These are phyloP conservation scores for Rhodeus uyekii DNA, from an alignment of 2,797 vertebrate genomes.

Conservation along the genomic window DNA sequence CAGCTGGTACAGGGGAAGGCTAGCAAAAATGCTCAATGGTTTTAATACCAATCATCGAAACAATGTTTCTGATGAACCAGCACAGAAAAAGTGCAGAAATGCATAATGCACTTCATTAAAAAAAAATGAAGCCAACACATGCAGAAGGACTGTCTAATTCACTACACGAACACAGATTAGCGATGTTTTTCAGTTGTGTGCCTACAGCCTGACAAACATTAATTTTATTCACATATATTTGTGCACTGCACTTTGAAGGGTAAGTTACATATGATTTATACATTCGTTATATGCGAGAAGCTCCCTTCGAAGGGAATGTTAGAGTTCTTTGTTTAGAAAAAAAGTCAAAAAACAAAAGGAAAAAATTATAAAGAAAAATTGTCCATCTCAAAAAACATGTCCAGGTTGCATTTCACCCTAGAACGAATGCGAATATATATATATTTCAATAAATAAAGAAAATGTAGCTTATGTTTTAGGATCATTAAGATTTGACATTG, in stretches of 20 bases:
- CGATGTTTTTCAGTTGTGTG: conserved; percentile 5
- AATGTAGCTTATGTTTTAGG: background rate
- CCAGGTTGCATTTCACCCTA: background rate
- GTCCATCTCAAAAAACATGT: background rate
- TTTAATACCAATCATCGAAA: conserved; percentile 6
- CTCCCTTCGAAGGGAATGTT: conserved; percentile 64
- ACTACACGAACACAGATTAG: background rate
- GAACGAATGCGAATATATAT: too few species aligned
- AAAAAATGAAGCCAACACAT: background rate
- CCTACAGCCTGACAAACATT: conserved; percentile 21
- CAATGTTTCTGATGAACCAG: conserved; percentile 27
- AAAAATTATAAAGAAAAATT: conserved; percentile 64
- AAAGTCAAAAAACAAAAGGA: conserved; percentile 61
- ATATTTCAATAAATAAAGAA: too few species aligned
- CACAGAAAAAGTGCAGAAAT: background rate
- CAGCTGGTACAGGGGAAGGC: conserved; percentile 14
- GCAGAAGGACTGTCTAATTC: conserved; percentile 12
- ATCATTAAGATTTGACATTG: background rate
- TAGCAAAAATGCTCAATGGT: conserved; percentile 26
- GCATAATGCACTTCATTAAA: conserved; percentile 1
- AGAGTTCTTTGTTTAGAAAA: conserved; percentile 57
- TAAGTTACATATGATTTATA: conserved; percentile 49
- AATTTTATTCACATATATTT: conserved; percentile 64
- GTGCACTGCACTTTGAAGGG: conserved; percentile 58
- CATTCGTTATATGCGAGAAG: conserved; percentile 70